Base-by-base conservation (phyloP, 1,140 invertebrate species). In the Diprion similis region DNA sequence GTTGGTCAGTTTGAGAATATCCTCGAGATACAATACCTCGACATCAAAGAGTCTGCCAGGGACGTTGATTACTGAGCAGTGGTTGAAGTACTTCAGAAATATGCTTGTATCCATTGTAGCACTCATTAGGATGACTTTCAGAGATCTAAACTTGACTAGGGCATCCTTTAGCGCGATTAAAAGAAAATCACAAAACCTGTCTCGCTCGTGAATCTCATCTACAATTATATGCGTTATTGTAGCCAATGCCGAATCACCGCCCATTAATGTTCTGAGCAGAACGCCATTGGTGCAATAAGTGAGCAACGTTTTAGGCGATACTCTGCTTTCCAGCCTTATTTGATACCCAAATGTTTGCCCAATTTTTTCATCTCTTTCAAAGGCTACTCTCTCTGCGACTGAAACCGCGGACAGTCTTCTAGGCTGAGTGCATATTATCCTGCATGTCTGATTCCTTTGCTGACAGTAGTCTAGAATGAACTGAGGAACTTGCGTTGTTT, bases 191-290 rank as follows among this genome's bases (percentile, higher is more conserved):
- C 95, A 94, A 81, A 97, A 94, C 78, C 95, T 92, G 85, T 99
- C 97, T 0, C 98, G 90, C 86, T 99, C 97, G 85, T 99, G 97
- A 69, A 98, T 93, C 89, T 99, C 98, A 85, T 99, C 98, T 74
- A 98, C 92, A 18, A 97, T 91, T 45, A 97, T 89, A 83, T 99
- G 97, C 0, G 96, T 97, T 4, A 98, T 89, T 45, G 90, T 91
- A 24, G 89, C 89, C 0, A 95, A 83, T 8, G 92, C 89, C 6
- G 90, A 89, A 74, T 94, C 93, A 11, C 93, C 93, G 6, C 90
- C 90, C 92, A 97, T 96, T 45, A 98, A 87, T 4, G 95, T 97
- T 67, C 96, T 87, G 18, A 98, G 88, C 48, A 99, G 88, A 17
- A 99, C 95, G 2, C 96, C 97, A 86, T 94, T 96, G 13, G 97